Evolutionary conservation across 2,797 vertebrate species (phyloP).

Genomic region (Acipenser ruthenus): DNA sequence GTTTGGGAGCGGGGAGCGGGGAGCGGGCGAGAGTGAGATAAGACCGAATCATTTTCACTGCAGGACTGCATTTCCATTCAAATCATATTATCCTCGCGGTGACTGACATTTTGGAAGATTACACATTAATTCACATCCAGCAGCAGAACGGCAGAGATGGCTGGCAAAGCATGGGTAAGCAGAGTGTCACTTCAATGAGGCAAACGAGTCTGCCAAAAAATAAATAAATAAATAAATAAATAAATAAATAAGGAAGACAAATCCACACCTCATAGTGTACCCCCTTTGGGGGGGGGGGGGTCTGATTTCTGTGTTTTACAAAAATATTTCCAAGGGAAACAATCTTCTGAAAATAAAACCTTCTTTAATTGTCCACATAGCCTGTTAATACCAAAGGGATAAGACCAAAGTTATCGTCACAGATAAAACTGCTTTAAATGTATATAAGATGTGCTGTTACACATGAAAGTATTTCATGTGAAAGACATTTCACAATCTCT

Average conservation of each 20-base stretch:
- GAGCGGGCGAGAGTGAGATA: conserved; percentile 17
- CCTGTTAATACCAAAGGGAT: too few relatives aligned
- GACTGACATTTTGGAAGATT: conserved; percentile 28
- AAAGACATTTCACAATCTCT: too few relatives aligned
- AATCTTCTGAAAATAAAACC: too few relatives aligned
- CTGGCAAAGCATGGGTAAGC: conserved; percentile 15
- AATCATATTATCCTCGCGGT: conserved; percentile 13
- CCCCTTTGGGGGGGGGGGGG: too few relatives aligned
- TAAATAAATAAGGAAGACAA: background rate
- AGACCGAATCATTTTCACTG: conserved; percentile 25
- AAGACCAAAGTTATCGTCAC: too few relatives aligned
- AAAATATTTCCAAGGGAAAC: too few relatives aligned
- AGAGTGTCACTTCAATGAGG: conserved; percentile 15
- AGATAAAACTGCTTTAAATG: too few relatives aligned
- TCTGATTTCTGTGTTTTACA: too few relatives aligned
- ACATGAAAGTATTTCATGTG: too few relatives aligned
- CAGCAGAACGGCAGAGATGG: conserved; percentile 20
- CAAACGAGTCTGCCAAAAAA: conserved; percentile 5
- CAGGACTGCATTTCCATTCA: conserved; percentile 22
- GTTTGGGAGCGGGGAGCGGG: conserved; percentile 13
- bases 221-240: conserved; percentile 3
- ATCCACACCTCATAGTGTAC: background rate
- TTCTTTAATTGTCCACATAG: too few relatives aligned
- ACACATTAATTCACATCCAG: conserved; percentile 23
- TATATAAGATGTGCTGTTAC: too few relatives aligned